Base-by-base conservation (phyloP, 2,888 invertebrate genomes). In the Belgica antarctica region DNA sequence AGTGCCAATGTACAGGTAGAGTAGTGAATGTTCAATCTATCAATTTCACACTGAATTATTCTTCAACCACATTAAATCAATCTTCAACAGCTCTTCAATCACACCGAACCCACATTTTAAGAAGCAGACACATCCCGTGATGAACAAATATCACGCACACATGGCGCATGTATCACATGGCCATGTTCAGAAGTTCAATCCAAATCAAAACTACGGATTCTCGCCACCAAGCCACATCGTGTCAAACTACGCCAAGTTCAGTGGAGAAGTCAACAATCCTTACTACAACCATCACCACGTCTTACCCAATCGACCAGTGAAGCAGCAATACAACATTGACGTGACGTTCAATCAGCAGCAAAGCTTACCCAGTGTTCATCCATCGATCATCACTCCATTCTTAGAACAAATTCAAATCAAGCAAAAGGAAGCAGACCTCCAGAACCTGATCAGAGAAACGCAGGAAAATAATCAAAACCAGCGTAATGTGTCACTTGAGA, bases 141-240 rank as follows among this genome's bases (percentile, higher is more conserved):
- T 72, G 47, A 71, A 61, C 24, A 72, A 73, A 63, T 57, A 70
- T 31, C 70, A 72, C 57, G 69, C 71, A 12, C 73, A 72, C 62
- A 62, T 73, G 57, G 71, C 72, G 10, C 34, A 72, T 12, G 41
- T 31, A 2, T 65, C 52, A 17, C 72, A 27, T 31, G 47, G 24
- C n/a, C 61, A 36, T 57, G 70, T 31, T 41, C 25, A 70, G 34
- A 59, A 70, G 27, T 15, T 70, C 36, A 70, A 70, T 17, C 57
- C 15, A 2, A 34, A 63, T 10, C 65, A 65, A 5, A 36, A 46
- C 5, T n/a, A 17, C 8, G 70, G 22, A 24, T 70, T 61, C 57
- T 70, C 70, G 10, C 70, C 70, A 2, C 70, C 70, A 17, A 70
- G 70, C 27, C 70, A 70, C 17, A 25, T 70, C 15, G 31, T 70